A percentile compares a stretch with the other conserved stretches of the same genome.
Conservation (phyloP, 2,888 invertebrate genomes). For the Andricus quercusramuli region DNA sequence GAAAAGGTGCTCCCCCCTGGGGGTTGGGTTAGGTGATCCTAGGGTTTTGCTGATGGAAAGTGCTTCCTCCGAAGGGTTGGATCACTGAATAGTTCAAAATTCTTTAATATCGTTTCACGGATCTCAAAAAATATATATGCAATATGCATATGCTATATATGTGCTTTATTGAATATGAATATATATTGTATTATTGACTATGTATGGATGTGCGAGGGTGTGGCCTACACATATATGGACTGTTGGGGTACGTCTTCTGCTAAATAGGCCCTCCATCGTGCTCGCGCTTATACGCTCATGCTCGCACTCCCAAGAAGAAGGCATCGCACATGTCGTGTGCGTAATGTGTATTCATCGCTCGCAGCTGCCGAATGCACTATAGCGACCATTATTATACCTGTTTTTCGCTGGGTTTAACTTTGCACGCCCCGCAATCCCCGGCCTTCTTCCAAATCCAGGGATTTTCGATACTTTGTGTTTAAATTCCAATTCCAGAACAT, state of each 20-base stretch:
- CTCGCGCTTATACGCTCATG: slow-evolving; percentile 44
- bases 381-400: slow-evolving; percentile 36
- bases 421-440: slow-evolving; percentile 34
- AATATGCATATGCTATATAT: not conserved
- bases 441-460: slow-evolving; percentile 8
- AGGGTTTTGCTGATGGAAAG: not conserved
- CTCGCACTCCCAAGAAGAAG: slow-evolving; percentile 57
- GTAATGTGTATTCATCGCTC: slow-evolving; percentile 63
- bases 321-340: slow-evolving; percentile 67
- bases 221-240: not conserved
- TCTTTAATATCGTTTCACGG: not conserved
- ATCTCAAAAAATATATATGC: not conserved
- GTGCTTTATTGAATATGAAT: slow-evolving; percentile 5
- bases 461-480: slow-evolving; percentile 27
- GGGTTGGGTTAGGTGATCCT: not conserved
- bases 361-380: slow-evolving; percentile 63
- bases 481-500: not conserved
- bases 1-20: not conserved
- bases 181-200: slow-evolving; percentile 6
- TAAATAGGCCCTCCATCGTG: slow-evolving; percentile 48
- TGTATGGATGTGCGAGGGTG: not conserved
- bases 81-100: not conserved
- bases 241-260: slow-evolving; percentile 50
- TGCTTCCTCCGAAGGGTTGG: not conserved
- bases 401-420: slow-evolving; percentile 40